Conservation (phyloP, 2,113 vertebrate genomes). For the Mellivora capensis region DNA sequence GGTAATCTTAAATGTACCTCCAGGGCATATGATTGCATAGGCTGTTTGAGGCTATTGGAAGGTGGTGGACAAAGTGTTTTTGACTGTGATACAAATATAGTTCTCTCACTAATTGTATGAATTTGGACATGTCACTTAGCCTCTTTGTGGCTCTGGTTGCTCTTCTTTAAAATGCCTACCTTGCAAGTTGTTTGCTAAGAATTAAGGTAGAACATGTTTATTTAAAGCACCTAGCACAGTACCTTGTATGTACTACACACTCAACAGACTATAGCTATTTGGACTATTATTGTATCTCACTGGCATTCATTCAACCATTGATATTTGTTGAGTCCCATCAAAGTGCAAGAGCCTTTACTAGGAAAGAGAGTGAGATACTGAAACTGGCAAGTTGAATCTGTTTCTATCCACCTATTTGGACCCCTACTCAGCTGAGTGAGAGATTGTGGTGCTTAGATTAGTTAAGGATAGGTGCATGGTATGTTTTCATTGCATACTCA, state of each 20-base stretch:
- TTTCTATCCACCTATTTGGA: background rate
- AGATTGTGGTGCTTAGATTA: background rate
- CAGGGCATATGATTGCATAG: background rate
- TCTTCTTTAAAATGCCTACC: background rate
- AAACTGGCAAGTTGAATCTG: background rate
- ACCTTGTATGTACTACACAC: background rate
- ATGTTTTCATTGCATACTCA: background rate
- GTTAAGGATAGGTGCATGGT: background rate
- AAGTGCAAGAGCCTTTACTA: background rate
- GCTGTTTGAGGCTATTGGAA: background rate
- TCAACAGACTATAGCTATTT: background rate
- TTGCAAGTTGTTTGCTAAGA: background rate
- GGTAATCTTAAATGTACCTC: background rate
- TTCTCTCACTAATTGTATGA: background rate
- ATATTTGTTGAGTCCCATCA: background rate
- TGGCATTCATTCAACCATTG: background rate
- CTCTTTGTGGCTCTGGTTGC: background rate
- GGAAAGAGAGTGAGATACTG: background rate
- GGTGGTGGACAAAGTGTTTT: background rate
- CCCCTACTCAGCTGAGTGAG: background rate
- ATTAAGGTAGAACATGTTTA: background rate
- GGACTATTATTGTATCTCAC: background rate
- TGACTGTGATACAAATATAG: background rate
- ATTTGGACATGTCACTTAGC: background rate
- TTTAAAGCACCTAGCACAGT: background rate